Percentiles rank a stretch among this genome's conserved stretches.
These are phyloP conservation scores for Daubentonia madagascariensis DNA, from an alignment of 2,113 vertebrate species.

Conservation along the genomic window DNA sequence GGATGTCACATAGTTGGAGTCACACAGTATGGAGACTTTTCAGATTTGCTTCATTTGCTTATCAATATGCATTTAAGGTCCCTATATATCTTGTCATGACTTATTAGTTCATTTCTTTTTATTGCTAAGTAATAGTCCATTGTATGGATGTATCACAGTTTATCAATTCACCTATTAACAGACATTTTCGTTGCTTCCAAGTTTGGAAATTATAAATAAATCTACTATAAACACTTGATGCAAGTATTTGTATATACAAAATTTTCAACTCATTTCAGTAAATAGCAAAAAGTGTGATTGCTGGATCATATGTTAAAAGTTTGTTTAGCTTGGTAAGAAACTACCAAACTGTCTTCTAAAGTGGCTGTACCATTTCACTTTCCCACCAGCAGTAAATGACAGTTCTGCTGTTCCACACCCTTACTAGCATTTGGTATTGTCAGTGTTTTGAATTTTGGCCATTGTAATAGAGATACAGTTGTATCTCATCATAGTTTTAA, in stretches of 20 bases:
- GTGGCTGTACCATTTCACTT: not conserved
- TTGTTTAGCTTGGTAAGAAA: not conserved
- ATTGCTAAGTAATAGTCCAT: not conserved
- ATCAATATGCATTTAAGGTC: not conserved
- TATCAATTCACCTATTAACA: not conserved
- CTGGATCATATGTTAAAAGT: not conserved
- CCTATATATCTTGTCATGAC: not conserved
- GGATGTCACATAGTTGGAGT: not conserved
- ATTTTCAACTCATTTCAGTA: not conserved
- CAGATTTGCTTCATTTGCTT: not conserved
- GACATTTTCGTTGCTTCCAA: not conserved
- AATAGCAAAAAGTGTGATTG: not conserved
- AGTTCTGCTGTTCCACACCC: not conserved
- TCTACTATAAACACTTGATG: not conserved
- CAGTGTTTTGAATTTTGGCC: not conserved
- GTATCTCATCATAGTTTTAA: not conserved
- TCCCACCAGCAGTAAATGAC: not conserved
- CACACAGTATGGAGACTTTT: not conserved
- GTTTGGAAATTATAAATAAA: not conserved
- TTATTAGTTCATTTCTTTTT: not conserved
- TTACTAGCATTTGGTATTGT: not conserved
- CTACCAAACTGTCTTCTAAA: not conserved
- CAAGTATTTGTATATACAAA: not conserved
- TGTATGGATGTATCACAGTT: not conserved
- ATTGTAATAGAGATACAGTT: not conserved